These are phyloP conservation scores for Hycleus cichorii DNA, from an alignment of 1,140 invertebrate genomes.

Conservation along the genomic window DNA sequence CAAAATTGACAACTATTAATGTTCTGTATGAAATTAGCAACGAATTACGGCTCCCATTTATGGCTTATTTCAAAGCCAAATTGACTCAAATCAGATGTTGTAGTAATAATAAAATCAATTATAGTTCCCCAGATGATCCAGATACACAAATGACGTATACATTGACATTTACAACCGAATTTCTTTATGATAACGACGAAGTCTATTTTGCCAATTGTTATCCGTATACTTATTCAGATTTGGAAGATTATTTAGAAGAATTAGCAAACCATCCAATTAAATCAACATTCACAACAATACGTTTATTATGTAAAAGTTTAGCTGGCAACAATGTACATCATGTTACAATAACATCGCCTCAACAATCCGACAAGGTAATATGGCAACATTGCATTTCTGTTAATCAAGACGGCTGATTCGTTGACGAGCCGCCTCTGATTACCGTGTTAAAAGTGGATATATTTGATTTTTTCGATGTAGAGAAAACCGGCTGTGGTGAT, in stretches of 20 bases:
- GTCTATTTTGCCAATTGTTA: conserved; percentile 96
- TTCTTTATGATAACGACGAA: conserved; percentile 81
- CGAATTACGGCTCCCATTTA: too few relatives aligned
- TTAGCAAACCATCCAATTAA: conserved; percentile 70
- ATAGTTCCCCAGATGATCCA: conserved; percentile 33
- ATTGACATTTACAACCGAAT: conserved; percentile 86
- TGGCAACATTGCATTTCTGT: too few relatives aligned
- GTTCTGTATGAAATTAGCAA: too few relatives aligned
- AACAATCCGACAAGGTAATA: neutral
- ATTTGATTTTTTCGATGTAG: conserved; percentile 36
- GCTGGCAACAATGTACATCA: conserved; percentile 89
- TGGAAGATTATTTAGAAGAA: conserved; percentile 67
- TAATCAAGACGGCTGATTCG: too few relatives aligned
- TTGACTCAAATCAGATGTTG: too few relatives aligned
- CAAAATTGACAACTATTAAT: too few relatives aligned
- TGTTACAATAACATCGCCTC: conserved; percentile 75
- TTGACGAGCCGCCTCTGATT: too few relatives aligned
- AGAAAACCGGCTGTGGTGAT: conserved; percentile 80
- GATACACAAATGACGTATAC: conserved; percentile 61
- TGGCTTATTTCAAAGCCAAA: too few relatives aligned
- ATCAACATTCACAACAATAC: conserved; percentile 68
- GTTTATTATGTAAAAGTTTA: conserved; percentile 75
- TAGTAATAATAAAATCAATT: conserved; percentile 8
- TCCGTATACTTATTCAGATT: conserved; percentile 89
- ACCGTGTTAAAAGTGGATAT: too few relatives aligned